phyloP scores from a whole-genome alignment of 2,113 vertebrate species.

The Rhizomys pruinosus region DNA sequence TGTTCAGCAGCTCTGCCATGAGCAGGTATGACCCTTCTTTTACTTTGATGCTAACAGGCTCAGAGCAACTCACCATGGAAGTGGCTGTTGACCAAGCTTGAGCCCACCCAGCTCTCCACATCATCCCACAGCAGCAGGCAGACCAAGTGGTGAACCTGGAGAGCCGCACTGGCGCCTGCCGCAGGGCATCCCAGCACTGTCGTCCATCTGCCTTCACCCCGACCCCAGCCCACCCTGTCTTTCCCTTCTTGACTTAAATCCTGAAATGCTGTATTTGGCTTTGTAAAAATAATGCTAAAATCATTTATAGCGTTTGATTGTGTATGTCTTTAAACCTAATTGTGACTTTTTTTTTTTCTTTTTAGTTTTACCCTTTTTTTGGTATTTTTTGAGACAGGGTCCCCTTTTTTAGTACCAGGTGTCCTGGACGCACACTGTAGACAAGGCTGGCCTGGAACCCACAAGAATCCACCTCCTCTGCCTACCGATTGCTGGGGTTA shows the following conservation, averaged over 20 bases:
- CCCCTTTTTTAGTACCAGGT: too few relatives aligned
- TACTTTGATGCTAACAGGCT: not conserved
- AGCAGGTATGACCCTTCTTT: not conserved
- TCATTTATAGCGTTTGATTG: slow-evolving; percentile 56
- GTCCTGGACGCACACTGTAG: too few relatives aligned
- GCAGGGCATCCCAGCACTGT: not conserved
- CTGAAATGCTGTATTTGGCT: slow-evolving; percentile 66
- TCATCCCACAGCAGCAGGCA: not conserved
- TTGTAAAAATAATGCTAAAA: slow-evolving; percentile 58
- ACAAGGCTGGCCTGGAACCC: too few relatives aligned
- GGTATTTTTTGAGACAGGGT: too few relatives aligned
- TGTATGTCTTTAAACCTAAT: slow-evolving; percentile 44
- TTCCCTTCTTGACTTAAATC: not conserved
- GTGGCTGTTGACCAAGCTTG: not conserved
- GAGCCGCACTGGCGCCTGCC: too few relatives aligned
- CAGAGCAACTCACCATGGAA: not conserved
- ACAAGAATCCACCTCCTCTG: too few relatives aligned
- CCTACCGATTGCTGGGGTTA: too few relatives aligned
- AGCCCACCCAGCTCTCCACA: too few relatives aligned
- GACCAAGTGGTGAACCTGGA: too few relatives aligned
- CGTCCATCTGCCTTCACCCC: not conserved
- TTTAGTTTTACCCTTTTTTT: too few relatives aligned
- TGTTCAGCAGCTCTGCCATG: not conserved
- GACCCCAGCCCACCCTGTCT: not conserved
- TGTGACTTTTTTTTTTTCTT: too few relatives aligned